A percentile compares a stretch with the other conserved stretches of the same genome.
These are phyloP conservation scores for Catocala fraxini DNA, from an alignment of 2,888 invertebrate species.

Conservation along the genomic window DNA sequence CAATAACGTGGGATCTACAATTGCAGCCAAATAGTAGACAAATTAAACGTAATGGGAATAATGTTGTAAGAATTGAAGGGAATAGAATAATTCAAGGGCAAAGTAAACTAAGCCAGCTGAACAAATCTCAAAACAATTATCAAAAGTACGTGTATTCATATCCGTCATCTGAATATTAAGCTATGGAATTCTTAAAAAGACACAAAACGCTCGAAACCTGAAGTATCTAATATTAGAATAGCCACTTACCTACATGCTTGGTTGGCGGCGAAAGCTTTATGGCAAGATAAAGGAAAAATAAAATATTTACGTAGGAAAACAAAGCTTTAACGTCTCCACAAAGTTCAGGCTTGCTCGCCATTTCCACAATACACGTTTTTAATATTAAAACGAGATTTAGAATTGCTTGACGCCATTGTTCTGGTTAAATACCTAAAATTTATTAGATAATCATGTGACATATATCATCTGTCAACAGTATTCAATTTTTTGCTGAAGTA, in stretches of 20 bases:
- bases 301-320: conserved; percentile 38
- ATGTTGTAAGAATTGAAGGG: too few species aligned
- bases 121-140: not conserved
- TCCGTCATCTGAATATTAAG: conserved; percentile 14
- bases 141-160: not conserved
- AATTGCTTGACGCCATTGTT: not conserved
- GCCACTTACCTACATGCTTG: conserved; percentile 33
- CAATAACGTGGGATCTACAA: too few species aligned
- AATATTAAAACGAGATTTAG: conserved; percentile 12
- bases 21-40: too few species aligned
- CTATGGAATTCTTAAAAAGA: conserved; percentile 16
- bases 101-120: not conserved
- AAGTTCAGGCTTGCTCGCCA: conserved; percentile 35
- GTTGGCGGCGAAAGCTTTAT: conserved; percentile 37
- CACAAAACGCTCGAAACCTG: conserved; percentile 19
- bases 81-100: too few species aligned
- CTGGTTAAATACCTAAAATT: not conserved
- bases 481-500: too few species aligned
- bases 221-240: conserved; percentile 35
- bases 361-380: conserved; percentile 17
- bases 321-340: conserved; percentile 31
- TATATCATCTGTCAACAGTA: too few species aligned
- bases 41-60: not conserved
- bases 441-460: not conserved
- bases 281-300: conserved; percentile 39